A percentile compares a stretch with the other conserved stretches of the same genome.
Evolutionary conservation across 1,140 invertebrate genomes (phyloP).

Genomic region (Leptestheria dahalacensis): DNA sequence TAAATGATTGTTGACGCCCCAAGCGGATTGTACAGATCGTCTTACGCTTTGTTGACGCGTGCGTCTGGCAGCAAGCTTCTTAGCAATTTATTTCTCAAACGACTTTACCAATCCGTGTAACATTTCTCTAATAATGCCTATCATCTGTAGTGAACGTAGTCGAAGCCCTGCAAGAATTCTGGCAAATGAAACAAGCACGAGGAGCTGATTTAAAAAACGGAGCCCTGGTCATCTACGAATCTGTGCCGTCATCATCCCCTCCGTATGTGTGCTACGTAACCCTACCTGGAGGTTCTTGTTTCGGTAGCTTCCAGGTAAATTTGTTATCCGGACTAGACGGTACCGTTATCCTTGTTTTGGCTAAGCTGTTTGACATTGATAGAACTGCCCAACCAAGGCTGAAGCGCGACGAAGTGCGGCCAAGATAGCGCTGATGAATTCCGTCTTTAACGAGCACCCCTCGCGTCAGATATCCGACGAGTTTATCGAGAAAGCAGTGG

Average conservation of each 20-base stretch:
- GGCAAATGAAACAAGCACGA: constrained; percentile 86
- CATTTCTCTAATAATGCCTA: too few relatives aligned
- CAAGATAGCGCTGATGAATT: constrained; percentile 92
- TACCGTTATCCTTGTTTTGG: too few relatives aligned
- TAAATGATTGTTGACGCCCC: not conserved
- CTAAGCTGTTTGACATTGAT: constrained; percentile 19
- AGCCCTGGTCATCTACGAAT: constrained; percentile 86
- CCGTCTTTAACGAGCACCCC: constrained; percentile 90
- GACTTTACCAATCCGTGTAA: too few relatives aligned
- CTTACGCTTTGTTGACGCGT: not conserved
- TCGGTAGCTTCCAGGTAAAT: constrained; percentile 79
- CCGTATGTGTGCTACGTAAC: constrained; percentile 92
- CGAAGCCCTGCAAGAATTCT: constrained; percentile 88
- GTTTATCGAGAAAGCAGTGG: constrained; percentile 83
- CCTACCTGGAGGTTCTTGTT: constrained; percentile 83
- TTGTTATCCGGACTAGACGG: too few relatives aligned
- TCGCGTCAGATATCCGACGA: constrained; percentile 81
- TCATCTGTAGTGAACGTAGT: constrained; percentile 62
- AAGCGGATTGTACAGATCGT: not conserved
- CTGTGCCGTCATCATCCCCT: constrained; percentile 70
- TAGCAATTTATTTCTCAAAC: not conserved
- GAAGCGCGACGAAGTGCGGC: constrained; percentile 83
- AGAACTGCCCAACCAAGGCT: constrained; percentile 88
- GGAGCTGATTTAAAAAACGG: constrained; percentile 75
- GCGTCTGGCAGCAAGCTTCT: not conserved